Conservation (phyloP, 2,797 vertebrate species). For the Sciaenops ocellatus region DNA sequence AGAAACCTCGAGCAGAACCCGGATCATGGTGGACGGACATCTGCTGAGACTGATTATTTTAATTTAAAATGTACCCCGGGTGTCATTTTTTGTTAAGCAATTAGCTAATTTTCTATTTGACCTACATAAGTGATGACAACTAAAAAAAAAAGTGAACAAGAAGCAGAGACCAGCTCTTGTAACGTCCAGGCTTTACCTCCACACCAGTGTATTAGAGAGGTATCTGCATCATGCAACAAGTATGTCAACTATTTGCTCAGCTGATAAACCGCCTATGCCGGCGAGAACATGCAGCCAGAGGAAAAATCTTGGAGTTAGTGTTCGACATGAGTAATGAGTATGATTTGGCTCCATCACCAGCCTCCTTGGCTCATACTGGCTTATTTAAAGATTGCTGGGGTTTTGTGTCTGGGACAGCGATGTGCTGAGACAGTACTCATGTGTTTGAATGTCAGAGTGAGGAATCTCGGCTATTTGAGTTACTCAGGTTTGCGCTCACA, state of each 20-base stretch:
- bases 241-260: conserved; percentile 1
- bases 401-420: background rate
- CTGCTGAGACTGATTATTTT: too few relatives aligned
- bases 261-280: background rate
- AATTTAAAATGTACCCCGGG: too few relatives aligned
- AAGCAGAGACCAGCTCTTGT: background rate
- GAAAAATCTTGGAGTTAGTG: background rate
- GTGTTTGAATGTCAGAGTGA: conserved; percentile 26
- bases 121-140: background rate
- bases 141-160: background rate
- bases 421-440: background rate
- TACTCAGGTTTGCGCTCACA: conserved; percentile 20
- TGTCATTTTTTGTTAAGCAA: too few relatives aligned
- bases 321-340: background rate
- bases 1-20: too few relatives aligned
- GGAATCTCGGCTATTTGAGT: conserved; percentile 50
- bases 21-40: too few relatives aligned
- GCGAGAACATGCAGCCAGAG: background rate
- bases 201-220: background rate
- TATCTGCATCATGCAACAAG: conserved; percentile 1
- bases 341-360: background rate
- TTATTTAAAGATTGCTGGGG: background rate
- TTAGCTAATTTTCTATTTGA: background rate
- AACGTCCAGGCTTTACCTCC: background rate
- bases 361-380: background rate